These are phyloP conservation scores for Lasioglossum morio DNA, from an alignment of 2,888 invertebrate genomes.

Conservation along the genomic window DNA sequence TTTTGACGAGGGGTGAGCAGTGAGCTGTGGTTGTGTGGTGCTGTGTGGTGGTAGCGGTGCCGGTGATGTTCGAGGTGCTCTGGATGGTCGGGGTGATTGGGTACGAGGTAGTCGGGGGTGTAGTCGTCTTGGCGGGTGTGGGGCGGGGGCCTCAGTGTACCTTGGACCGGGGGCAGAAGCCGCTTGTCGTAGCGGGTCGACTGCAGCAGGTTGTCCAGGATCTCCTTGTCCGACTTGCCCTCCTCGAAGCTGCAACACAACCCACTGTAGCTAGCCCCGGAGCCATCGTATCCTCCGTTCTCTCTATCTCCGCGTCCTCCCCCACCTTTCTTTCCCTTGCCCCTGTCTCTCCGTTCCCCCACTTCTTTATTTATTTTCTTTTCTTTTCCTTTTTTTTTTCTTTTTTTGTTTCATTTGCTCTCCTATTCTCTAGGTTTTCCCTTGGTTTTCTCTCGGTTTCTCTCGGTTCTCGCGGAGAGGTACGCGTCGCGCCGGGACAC, in stretches of 20 bases:
- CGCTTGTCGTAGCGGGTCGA: slow-evolving; percentile 96
- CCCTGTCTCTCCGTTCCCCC: background rate
- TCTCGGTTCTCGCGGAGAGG: background rate
- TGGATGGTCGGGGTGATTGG: slow-evolving; percentile 81
- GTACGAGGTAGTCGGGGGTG: slow-evolving; percentile 80
- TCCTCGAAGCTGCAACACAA: slow-evolving; percentile 92
- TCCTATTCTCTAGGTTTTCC: background rate
- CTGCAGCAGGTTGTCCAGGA: slow-evolving; percentile 95
- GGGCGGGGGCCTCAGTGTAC: slow-evolving; percentile 86
- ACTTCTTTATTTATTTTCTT: no score
- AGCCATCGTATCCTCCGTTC: slow-evolving; percentile 14
- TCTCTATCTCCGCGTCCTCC: background rate
- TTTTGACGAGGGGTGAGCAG: slow-evolving; percentile 83
- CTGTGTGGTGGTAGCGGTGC: slow-evolving; percentile 82
- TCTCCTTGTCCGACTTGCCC: slow-evolving; percentile 96
- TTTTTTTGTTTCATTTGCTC: background rate
- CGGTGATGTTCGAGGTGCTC: slow-evolving; percentile 83
- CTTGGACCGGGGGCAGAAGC: slow-evolving; percentile 95
- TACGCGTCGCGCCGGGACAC: background rate
- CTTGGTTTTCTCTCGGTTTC: background rate
- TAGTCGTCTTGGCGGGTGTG: slow-evolving; percentile 83
- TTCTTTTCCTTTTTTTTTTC: no score
- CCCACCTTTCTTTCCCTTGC: background rate
- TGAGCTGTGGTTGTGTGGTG: slow-evolving; percentile 84
- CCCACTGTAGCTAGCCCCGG: slow-evolving; percentile 66